Base-by-base conservation (phyloP, 2,797 vertebrate species). In the Agapornis canus region DNA sequence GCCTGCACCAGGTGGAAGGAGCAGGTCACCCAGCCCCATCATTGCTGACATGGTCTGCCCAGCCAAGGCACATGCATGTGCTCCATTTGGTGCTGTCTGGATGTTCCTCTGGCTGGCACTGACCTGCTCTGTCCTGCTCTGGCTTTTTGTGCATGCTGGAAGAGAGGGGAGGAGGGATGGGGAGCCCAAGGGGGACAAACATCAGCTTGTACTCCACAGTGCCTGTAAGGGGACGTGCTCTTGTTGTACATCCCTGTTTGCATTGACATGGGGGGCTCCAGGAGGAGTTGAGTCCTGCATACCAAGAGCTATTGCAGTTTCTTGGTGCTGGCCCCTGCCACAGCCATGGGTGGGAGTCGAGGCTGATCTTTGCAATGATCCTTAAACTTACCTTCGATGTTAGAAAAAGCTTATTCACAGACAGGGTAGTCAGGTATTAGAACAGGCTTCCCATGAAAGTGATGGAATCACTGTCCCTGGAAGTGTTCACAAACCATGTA, bases 31-130 rank as follows among this genome's bases (percentile, higher is more conserved):
- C 70, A 78, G 49, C 11, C 52, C 13, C 1, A 1, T 72, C 4
- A 16, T 18, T 86, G 59, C 49, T 63, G 25, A 37, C 17, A 31
- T 48, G n/a, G 20, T 73, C 39, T 90, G n/a, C 18, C 22, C 9
- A 66, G n/a, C 47, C 8, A 2, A 6, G 43, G 49, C 15, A 27
- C 3, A 13, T 84, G 13, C 3, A 0, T 75, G 31, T 57, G 29
- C 31, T 93, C 40, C 1, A 0, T 70, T 71, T 82, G 32, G 31
- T 80, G 42, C 29, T 40, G 32, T 42, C 21, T 77, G 47, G 51
- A 29, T 27, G 31, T 70, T 23, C 12, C 32, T 21, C 17, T 17
- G n/a, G 10, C 26, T 90, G 48, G 32, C 39, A 54, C 29, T 88
- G 47, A 65, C 25, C 40, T 1, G 1, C 42, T 37, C 25, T 51